Evolutionary conservation across 1,140 invertebrate genomes (phyloP).

Genomic region (Tetranychus urticae): DNA sequence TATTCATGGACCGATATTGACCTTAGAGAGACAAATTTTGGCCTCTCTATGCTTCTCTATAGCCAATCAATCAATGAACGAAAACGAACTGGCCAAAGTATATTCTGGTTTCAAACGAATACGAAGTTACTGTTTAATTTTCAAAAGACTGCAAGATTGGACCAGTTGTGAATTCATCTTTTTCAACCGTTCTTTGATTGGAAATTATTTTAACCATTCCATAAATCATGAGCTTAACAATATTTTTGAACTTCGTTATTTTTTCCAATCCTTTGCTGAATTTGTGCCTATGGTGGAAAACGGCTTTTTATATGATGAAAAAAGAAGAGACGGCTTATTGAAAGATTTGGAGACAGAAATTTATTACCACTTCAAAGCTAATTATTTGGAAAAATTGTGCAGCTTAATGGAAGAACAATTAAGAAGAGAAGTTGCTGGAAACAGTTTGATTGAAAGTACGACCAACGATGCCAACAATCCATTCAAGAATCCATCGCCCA

Average conservation of each 20-base stretch:
- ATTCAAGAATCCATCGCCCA: slow-evolving; percentile 24
- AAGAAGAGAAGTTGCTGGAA: slow-evolving; percentile 63
- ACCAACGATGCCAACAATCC: slow-evolving; percentile 33
- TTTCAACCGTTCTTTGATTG: slow-evolving; percentile 4
- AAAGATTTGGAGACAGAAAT: slow-evolving; percentile 1
- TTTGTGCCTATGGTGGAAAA: neutral
- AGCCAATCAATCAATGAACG: neutral
- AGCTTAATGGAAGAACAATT: slow-evolving; percentile 71
- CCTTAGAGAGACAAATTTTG: neutral
- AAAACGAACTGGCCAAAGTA: slow-evolving; percentile 2
- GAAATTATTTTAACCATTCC: slow-evolving; percentile 5
- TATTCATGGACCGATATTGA: slow-evolving; percentile 32
- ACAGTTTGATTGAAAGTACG: slow-evolving; percentile 45
- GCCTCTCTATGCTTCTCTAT: slow-evolving; percentile 3
- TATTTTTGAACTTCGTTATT: slow-evolving; percentile 8
- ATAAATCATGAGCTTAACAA: neutral
- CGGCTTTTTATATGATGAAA: neutral
- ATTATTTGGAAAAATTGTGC: slow-evolving; percentile 45
- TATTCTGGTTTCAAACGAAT: neutral
- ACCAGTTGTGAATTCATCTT: slow-evolving; percentile 8
- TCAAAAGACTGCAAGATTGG: neutral
- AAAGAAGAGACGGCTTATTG: neutral
- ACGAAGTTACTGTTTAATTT: neutral
- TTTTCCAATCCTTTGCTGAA: slow-evolving; percentile 6
- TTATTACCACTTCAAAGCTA: neutral